Conservation (phyloP, 1,140 invertebrate genomes). For the Aplysia californica region DNA sequence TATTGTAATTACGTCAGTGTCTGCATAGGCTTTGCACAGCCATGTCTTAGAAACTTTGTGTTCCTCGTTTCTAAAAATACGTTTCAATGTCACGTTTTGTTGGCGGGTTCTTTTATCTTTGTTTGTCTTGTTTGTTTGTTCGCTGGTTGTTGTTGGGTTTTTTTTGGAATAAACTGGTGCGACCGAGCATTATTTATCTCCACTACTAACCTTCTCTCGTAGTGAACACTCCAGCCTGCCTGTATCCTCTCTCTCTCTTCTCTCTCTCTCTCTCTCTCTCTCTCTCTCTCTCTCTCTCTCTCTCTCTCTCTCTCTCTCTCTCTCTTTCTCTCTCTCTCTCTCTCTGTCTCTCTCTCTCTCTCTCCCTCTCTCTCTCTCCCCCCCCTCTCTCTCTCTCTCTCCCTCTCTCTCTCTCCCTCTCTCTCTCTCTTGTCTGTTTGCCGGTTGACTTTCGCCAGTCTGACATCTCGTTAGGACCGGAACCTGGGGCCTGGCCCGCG, state of each 20-base stretch:
- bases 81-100: no score
- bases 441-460: not conserved
- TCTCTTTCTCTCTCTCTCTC: not conserved
- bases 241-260: not conserved
- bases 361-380: not conserved
- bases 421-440: not conserved
- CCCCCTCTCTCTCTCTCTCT: not conserved
- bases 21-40: no score
- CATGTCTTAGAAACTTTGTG: no score
- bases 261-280: slow-evolving; percentile 16
- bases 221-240: not conserved
- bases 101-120: no score
- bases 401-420: slow-evolving; percentile 1
- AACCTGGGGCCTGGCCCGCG: no score
- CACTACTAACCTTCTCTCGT: no score
- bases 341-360: slow-evolving; percentile 5
- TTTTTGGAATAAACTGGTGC: no score
- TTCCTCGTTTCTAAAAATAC: no score
- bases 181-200: no score
- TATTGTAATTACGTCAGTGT: no score
- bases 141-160: no score
- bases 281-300: slow-evolving; percentile 13
- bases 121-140: no score
- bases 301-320: not conserved
- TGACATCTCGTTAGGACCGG: not conserved